Evolutionary conservation across 2,797 vertebrate genomes (phyloP).

Genomic region (Coendou prehensilis): DNA sequence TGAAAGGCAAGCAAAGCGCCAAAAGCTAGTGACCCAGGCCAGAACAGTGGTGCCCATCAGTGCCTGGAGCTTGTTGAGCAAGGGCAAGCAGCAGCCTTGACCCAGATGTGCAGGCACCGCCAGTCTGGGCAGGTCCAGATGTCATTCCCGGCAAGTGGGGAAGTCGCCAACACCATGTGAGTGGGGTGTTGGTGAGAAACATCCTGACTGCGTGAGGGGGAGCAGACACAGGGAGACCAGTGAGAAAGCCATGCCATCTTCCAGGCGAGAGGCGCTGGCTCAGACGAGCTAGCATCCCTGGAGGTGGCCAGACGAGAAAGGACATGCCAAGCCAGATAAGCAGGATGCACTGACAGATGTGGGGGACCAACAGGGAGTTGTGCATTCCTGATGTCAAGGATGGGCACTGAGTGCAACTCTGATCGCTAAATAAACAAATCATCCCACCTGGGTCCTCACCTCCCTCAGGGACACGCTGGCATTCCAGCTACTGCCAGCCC

Average conservation of each 20-base stretch:
- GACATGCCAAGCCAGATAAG: background rate
- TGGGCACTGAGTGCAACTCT: background rate
- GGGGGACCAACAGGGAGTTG: background rate
- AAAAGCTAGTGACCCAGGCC: background rate
- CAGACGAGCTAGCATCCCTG: background rate
- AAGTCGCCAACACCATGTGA: rapidly evolving
- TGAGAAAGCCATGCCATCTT: background rate
- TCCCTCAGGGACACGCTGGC: background rate
- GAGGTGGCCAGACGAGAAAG: background rate
- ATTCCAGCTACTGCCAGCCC: too few species aligned
- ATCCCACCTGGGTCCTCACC: background rate
- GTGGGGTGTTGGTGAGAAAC: background rate
- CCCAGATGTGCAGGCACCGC: background rate
- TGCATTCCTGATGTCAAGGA: background rate
- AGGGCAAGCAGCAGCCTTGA: background rate
- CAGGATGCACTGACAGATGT: background rate
- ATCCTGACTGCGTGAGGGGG: background rate
- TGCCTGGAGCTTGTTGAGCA: background rate
- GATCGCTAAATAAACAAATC: background rate
- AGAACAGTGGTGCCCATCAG: background rate
- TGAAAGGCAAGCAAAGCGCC: too few species aligned
- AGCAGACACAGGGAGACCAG: background rate
- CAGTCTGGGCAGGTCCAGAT: background rate
- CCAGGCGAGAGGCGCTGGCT: background rate
- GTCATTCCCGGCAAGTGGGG: background rate